phyloP scores from a whole-genome alignment of 2,888 invertebrate species.

The Digitonthophagus gazella region DNA sequence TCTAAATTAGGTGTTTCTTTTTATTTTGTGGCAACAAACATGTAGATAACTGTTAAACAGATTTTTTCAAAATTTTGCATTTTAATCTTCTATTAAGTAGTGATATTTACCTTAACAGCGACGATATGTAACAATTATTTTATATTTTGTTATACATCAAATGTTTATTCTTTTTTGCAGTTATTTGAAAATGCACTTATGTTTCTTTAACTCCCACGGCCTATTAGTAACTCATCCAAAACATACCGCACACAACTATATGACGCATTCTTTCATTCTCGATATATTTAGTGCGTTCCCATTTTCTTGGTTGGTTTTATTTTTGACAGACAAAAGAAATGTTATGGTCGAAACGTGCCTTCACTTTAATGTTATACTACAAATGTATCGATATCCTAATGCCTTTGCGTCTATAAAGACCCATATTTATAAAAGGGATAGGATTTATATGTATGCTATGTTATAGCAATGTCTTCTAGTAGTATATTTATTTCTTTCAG shows the following conservation, averaged over 20 bases:
- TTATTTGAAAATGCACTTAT: constrained; percentile 23
- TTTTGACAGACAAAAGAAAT: neutral
- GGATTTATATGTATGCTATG: constrained; percentile 25
- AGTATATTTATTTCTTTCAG: constrained; percentile 19
- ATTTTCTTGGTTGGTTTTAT: constrained; percentile 5
- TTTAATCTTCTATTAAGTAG: too few relatives aligned
- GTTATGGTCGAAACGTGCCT: constrained; percentile 7
- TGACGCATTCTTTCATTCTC: constrained; percentile 18
- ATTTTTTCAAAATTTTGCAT: too few relatives aligned
- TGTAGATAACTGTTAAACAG: too few relatives aligned
- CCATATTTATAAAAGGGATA: constrained; percentile 27
- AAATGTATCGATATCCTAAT: constrained; percentile 34
- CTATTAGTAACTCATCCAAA: constrained; percentile 25
- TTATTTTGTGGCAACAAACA: too few relatives aligned
- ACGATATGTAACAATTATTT: neutral
- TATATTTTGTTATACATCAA: neutral
- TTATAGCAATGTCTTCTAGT: neutral
- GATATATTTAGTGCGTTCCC: constrained; percentile 19
- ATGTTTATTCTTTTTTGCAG: constrained; percentile 17
- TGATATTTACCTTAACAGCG: too few relatives aligned
- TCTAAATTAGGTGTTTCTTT: too few relatives aligned
- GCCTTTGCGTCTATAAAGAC: constrained; percentile 30
- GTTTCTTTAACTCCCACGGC: constrained; percentile 23
- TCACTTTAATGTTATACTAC: constrained; percentile 31
- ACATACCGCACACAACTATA: constrained; percentile 21